Percentiles rank a stretch among this genome's conserved stretches.
Conservation (phyloP, 2,888 invertebrate species). For the Petrophora chlorosata region DNA sequence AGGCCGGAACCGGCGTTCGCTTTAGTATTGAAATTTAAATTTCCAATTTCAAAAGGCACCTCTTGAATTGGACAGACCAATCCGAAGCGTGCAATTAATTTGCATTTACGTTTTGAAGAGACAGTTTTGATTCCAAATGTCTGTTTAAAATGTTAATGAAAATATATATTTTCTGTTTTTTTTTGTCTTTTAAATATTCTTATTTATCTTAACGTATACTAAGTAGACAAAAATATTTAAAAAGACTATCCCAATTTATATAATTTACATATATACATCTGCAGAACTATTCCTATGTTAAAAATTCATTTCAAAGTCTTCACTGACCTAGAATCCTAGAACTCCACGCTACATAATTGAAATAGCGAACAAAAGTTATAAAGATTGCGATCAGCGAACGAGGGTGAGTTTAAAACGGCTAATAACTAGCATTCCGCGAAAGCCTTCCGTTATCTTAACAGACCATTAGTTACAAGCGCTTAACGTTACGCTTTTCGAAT, state of each 20-base stretch:
- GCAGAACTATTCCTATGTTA: too few species aligned
- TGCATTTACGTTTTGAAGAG: neutral
- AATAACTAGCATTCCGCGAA: slow-evolving; percentile 46
- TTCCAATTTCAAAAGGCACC: slow-evolving; percentile 25
- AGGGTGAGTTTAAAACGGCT: slow-evolving; percentile 40
- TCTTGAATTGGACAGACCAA: neutral
- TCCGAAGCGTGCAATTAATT: neutral
- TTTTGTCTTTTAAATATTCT: too few species aligned
- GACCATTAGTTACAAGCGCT: slow-evolving; percentile 68
- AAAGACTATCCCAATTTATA: too few species aligned
- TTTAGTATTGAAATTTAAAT: slow-evolving; percentile 28
- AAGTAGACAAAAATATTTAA: too few species aligned
- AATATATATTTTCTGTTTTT: too few species aligned
- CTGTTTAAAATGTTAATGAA: neutral
- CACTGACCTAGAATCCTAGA: neutral
- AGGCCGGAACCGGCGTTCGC: slow-evolving; percentile 24
- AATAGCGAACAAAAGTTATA: slow-evolving; percentile 7
- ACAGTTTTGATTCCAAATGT: neutral
- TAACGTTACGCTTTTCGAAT: slow-evolving; percentile 57
- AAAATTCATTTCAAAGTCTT: neutral
- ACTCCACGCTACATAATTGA: neutral
- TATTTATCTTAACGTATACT: too few species aligned
- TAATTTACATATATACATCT: too few species aligned
- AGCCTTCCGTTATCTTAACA: slow-evolving; percentile 70
- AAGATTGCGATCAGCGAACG: slow-evolving; percentile 19